Base-by-base conservation (phyloP, 2,888 invertebrate species). In the Bombylius major region DNA sequence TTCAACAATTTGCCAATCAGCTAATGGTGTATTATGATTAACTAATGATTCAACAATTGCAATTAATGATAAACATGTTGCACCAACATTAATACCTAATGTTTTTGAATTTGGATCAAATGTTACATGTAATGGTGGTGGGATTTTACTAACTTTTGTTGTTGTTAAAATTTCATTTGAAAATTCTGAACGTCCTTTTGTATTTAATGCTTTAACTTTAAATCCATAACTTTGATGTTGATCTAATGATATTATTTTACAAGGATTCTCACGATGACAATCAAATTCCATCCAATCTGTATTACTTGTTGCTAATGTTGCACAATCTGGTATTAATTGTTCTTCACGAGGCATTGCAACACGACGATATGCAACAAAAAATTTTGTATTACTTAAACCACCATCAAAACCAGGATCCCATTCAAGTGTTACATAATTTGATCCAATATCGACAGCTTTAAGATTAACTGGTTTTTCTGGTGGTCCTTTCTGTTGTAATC, bases 391-490 rank as follows among this genome's bases (percentile, higher is more conserved):
- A 51, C 83, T 82, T 55, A 91, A 75, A 0, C 94, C 94, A 0
- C 94, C 94, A 70, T 94, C 89, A 69, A 94, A 95, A 1, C 93
- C 93, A 0, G 89, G 83, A 66, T 89, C 87, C 93, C 93, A 94
- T 57, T 82, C 80, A 31, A 94, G 75, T 0, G 87, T 84, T 0
- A 92, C 88, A 66, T 81, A 87, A 56, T 86, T 86, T 13, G 86
- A 86, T 0, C 90, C 90, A 0, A 87, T 81, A 67, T 86, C 84
- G 57, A 85, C 78, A 11, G 87, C 82, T 4, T 81, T 78, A 33
- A 92, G 71, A 58, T 84, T 82, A 6, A 81, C 82, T 0, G 94
- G 93, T 56, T 84, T 81, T 67, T 93, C 93, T 0, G 94, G 94
- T 0, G 89, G 82, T 5, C 93, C 91, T 74, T 92, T 92, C 1